Percentiles rank a stretch among this genome's conserved stretches.
These are phyloP conservation scores for Crocodylus rhombifer DNA, from an alignment of 2,797 vertebrate species.

Conservation along the genomic window DNA sequence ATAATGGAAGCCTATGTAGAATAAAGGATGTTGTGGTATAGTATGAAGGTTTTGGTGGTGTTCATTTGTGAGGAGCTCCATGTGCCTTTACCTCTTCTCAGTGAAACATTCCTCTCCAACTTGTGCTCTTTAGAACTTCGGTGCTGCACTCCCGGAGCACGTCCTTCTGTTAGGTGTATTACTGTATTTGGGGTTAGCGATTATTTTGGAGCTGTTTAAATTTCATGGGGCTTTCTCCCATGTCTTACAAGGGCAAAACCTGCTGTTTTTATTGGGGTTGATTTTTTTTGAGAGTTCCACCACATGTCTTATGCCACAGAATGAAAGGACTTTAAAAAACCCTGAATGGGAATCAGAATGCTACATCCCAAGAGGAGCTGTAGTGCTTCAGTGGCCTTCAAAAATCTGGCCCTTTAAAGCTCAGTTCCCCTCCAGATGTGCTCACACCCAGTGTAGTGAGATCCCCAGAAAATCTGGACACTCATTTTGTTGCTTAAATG, in stretches of 20 bases:
- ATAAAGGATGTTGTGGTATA: background rate
- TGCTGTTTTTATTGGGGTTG: background rate
- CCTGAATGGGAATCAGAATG: background rate
- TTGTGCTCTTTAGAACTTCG: background rate
- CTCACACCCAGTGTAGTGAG: rapidly evolving
- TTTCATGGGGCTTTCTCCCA: background rate
- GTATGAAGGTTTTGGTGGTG: background rate
- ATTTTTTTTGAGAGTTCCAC: background rate
- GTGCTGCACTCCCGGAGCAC: background rate
- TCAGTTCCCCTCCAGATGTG: background rate
- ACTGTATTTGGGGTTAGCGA: background rate
- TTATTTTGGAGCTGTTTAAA: background rate
- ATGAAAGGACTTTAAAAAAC: background rate
- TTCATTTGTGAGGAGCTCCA: background rate
- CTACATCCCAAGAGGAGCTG: background rate
- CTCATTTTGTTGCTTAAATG: background rate
- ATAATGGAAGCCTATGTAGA: background rate
- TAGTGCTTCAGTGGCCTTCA: rapidly evolving
- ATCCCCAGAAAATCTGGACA: background rate
- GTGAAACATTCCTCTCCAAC: background rate
- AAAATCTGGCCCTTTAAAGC: background rate
- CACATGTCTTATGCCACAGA: background rate
- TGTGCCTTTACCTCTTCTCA: background rate
- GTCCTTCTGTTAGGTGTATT: background rate
- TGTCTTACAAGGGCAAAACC: background rate